Percentiles rank a stretch among this genome's conserved stretches.
Evolutionary conservation across 2,797 vertebrate genomes (phyloP).

Genomic region (Myotis findleyi): DNA sequence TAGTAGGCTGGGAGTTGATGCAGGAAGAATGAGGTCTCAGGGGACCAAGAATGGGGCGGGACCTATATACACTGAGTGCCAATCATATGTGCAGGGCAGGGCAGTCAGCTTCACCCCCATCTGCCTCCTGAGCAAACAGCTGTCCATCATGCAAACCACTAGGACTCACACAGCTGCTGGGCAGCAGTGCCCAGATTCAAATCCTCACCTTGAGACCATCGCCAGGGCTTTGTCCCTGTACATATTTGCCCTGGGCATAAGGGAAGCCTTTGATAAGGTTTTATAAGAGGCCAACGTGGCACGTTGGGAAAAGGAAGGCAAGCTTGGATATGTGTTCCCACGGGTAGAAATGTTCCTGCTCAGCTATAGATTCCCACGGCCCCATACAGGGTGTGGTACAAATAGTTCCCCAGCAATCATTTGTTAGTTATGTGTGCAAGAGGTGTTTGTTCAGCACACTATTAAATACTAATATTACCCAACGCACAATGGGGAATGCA

Average conservation of each 20-base stretch:
- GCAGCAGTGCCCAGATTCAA: too few relatives aligned
- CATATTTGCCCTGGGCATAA: background rate
- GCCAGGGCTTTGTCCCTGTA: rapidly evolving
- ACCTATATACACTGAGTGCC: background rate
- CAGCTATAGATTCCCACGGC: background rate
- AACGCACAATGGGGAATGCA: too few relatives aligned
- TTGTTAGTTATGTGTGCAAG: background rate
- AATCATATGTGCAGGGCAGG: background rate
- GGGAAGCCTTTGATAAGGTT: background rate
- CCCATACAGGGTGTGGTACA: background rate
- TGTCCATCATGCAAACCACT: rapidly evolving
- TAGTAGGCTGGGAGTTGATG: background rate
- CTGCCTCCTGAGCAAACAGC: background rate
- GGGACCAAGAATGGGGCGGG: background rate
- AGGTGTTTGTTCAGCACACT: background rate
- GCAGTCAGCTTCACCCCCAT: background rate
- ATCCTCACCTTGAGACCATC: background rate
- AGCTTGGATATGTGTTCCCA: background rate
- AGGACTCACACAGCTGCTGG: too few relatives aligned
- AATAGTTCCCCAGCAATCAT: background rate
- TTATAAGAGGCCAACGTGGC: background rate
- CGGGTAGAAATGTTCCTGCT: background rate
- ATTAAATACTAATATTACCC: background rate
- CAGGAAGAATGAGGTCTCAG: background rate
- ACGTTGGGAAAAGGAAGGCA: rapidly evolving